A percentile compares a stretch with the other conserved stretches of the same genome.
Evolutionary conservation across 2,113 vertebrate species (phyloP).

Genomic region (Oenanthe oenanthe): DNA sequence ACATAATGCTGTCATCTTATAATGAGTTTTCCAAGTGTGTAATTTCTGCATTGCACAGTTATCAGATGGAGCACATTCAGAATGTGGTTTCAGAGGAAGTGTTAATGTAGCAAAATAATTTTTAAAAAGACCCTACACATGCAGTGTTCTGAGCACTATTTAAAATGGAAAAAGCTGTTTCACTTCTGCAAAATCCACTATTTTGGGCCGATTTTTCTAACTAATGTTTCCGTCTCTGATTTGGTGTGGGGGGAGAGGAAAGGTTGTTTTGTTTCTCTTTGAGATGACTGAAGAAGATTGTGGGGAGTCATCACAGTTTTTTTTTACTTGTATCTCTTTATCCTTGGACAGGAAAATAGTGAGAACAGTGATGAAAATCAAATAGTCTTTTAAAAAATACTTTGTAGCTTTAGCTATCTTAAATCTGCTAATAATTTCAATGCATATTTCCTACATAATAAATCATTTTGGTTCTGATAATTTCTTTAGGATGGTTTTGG

Average conservation of each 20-base stretch:
- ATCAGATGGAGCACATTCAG: neutral
- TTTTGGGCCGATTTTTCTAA: neutral
- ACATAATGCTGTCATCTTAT: neutral
- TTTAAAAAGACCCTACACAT: neutral
- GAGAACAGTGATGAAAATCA: neutral
- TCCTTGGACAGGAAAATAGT: neutral
- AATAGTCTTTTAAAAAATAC: neutral
- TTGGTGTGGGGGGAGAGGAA: neutral
- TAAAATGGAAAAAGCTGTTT: neutral
- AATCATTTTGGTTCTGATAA: neutral
- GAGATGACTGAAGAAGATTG: neutral
- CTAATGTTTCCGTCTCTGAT: neutral
- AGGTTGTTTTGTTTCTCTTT: neutral
- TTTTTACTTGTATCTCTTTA: neutral
- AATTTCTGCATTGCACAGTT: neutral
- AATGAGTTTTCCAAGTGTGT: neutral
- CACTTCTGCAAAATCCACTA: neutral
- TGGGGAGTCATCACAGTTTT: neutral
- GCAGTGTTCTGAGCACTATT: neutral
- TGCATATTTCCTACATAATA: neutral
- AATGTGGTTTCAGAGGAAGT: neutral
- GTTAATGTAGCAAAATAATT: neutral
- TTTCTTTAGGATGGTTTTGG: neutral
- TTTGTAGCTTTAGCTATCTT: neutral
- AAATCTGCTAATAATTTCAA: neutral